Conservation (phyloP, 2,888 invertebrate species). For the Dichetophora obliterata region DNA sequence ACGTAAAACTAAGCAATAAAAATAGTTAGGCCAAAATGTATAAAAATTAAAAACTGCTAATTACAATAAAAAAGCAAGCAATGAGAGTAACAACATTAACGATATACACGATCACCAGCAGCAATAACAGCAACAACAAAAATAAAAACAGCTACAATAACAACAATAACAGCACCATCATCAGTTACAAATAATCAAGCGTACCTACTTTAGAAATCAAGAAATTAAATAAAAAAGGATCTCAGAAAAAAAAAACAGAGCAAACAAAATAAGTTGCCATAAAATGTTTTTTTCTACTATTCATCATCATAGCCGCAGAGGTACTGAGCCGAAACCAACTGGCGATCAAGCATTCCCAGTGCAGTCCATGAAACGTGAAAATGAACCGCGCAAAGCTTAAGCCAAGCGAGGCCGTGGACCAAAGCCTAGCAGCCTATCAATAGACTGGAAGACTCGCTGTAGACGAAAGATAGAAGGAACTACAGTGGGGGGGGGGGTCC, state of each 20-base stretch:
- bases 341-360: background rate
- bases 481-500: too few relatives aligned
- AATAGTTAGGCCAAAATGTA: constrained; percentile 12
- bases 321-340: background rate
- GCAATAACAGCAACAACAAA: background rate
- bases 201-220: background rate
- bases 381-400: too few relatives aligned
- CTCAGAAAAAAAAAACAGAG: background rate
- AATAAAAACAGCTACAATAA: background rate
- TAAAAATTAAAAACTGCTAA: constrained; percentile 33
- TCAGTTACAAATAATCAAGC: background rate
- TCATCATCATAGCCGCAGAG: constrained; percentile 4
- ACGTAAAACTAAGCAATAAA: background rate
- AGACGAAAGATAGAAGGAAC: too few relatives aligned
- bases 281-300: background rate
- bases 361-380: too few relatives aligned
- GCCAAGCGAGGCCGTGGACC: too few relatives aligned
- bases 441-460: too few relatives aligned
- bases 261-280: background rate
- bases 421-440: too few relatives aligned
- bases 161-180: background rate
- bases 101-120: constrained; percentile 16
- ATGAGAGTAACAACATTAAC: background rate
- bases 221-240: background rate
- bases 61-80: constrained; percentile 28